Evolutionary conservation across 2,113 vertebrate species (phyloP).

Genomic region (Onychostoma macrolepis): DNA sequence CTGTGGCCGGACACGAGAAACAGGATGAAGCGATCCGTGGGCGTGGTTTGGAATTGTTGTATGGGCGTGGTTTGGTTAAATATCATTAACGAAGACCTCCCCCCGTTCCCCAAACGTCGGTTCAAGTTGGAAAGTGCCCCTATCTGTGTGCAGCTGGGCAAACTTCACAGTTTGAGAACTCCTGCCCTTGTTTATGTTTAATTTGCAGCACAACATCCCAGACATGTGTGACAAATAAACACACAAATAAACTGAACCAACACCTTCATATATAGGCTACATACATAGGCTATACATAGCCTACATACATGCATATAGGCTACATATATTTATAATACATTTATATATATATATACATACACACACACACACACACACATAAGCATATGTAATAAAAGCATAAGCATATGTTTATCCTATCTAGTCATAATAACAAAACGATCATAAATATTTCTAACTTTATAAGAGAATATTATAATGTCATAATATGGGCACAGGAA

Average conservation of each 20-base stretch:
- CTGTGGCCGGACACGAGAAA: constrained; percentile 40
- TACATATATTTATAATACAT: not conserved
- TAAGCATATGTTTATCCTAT: not conserved
- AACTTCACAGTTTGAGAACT: constrained; percentile 53
- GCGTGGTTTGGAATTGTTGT: constrained; percentile 14
- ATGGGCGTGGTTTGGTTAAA: constrained; percentile 16
- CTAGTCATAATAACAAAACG: not conserved
- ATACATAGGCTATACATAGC: not conserved
- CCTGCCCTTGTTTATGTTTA: constrained; percentile 12
- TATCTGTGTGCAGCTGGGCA: constrained; percentile 51
- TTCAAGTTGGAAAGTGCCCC: constrained; percentile 27
- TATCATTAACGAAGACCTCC: not conserved
- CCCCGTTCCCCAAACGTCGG: not conserved
- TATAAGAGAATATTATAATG: not conserved
- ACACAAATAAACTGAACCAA: not conserved
- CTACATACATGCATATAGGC: not conserved
- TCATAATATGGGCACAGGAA: not conserved
- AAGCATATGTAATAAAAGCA: not conserved
- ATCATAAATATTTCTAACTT: not conserved
- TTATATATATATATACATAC: not conserved
- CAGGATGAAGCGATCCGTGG: constrained; percentile 42
- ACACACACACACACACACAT: no score
- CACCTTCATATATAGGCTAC: not conserved
- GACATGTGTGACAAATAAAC: constrained; percentile 35
- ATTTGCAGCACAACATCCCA: constrained; percentile 44